These are phyloP conservation scores for Nemotelus pantherinus DNA, from an alignment of 2,888 invertebrate genomes.

Conservation along the genomic window DNA sequence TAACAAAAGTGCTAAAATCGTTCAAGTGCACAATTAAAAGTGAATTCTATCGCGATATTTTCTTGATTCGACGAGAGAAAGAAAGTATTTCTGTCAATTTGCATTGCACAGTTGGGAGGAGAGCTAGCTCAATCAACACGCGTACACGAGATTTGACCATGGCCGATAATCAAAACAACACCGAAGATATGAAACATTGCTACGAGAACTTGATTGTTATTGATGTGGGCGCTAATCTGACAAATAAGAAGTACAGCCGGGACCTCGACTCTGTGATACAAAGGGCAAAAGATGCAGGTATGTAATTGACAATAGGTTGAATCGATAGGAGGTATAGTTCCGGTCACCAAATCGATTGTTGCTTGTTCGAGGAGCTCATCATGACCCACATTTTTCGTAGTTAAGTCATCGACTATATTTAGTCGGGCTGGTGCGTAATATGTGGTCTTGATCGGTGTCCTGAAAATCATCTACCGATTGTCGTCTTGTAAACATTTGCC, in stretches of 20 bases:
- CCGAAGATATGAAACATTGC: conserved; percentile 75
- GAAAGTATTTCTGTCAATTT: not conserved
- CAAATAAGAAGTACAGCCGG: conserved; percentile 91
- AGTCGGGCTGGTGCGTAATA: not conserved
- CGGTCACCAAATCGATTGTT: not conserved
- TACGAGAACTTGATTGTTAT: conserved; percentile 92
- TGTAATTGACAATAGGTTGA: conserved; percentile 45
- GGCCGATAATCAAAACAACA: conserved; percentile 53
- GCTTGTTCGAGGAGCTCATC: not conserved
- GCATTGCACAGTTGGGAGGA: not conserved
- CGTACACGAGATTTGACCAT: conserved; percentile 46
- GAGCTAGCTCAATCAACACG: not conserved
- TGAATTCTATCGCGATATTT: not conserved
- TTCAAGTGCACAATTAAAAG: not conserved
- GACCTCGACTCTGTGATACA: conserved; percentile 92
- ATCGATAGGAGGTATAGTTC: not conserved
- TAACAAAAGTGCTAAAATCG: conserved; percentile 10
- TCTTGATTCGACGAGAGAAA: not conserved
- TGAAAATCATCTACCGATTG: not conserved
- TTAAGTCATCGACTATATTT: conserved; percentile 44
- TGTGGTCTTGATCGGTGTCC: not conserved
- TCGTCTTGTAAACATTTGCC: not conserved
- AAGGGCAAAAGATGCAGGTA: conserved; percentile 92
- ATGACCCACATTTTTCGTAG: conserved; percentile 27
- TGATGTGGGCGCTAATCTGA: conserved; percentile 92